These are phyloP conservation scores for Butastur rufipennis DNA, from an alignment of 2,113 vertebrate genomes.

Conservation along the genomic window DNA sequence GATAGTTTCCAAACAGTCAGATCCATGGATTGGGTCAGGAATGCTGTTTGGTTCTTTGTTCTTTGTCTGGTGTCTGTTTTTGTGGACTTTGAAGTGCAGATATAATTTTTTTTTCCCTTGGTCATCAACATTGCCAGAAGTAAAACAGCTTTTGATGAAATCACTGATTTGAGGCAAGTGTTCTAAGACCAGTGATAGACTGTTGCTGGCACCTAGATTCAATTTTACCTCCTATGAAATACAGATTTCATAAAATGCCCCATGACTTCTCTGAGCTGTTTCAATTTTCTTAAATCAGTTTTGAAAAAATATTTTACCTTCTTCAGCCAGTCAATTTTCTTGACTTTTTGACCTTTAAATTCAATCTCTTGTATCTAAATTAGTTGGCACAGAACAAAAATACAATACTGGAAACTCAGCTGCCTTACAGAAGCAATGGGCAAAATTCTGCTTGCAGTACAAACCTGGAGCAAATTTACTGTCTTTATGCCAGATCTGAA, in stretches of 20 bases:
- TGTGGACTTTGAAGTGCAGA: neutral
- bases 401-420: neutral
- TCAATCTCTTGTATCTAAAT: neutral
- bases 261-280: neutral
- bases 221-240: conserved; percentile 38
- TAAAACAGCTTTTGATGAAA: neutral
- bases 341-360: conserved; percentile 1
- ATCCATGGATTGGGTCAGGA: neutral
- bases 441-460: neutral
- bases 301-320: neutral
- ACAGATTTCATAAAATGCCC: conserved; percentile 1
- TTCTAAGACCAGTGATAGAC: neutral
- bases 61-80: neutral
- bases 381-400: neutral
- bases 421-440: neutral
- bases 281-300: neutral
- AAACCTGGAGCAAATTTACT: neutral
- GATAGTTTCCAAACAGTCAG: neutral
- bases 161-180: neutral
- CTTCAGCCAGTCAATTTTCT: neutral
- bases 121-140: neutral
- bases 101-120: neutral
- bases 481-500: neutral
- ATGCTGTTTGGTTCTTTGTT: neutral
- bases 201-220: neutral